Base-by-base conservation (phyloP, 2,113 vertebrate genomes). In the Urocynchramus pylzowi region DNA sequence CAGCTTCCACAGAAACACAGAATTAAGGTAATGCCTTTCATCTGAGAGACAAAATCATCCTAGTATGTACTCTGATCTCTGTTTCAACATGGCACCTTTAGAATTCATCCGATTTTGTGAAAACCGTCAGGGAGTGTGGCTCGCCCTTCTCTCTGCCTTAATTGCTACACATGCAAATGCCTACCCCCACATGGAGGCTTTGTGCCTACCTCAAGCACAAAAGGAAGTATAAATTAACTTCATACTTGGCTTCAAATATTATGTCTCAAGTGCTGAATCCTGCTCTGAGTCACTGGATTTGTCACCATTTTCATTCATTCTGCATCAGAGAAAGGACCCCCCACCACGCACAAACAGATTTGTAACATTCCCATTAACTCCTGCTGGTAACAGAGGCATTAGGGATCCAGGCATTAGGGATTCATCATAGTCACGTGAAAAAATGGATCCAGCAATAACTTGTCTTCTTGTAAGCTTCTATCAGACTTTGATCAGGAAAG, bases 11-110 rank as follows among this genome's bases (percentile, higher is more conserved):
- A 84, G 81, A 88, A 90, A 86, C 31, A 9, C 56, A 49, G 67
- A 95, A 95, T 87, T 68, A 78, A 47, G 44, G 83, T 90, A 92
- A 91, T 84, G 94, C 67, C 64, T 88, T 89, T 94, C 89, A 89
- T 95, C 30, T 0, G 7, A 96, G 88, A 93, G 56, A 85, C 76
- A 88, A 82, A 94, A 94, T 74, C 71, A 96, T 90, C 90, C 74
- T 39, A 52, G 79, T 70, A 74, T 20, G 79, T 83, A 45, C 76
- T 93, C 70, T 6, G 74, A 85, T 85, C 95, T 93, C 83, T 61
- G 59, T 80, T 96, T 96, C 61, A 93, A 57, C 78, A 74, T 3
- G 1, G 82, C 56, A 76, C 22, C 37, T 89, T 92, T 35, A 89
- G 79, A 93, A 93, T 68, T 85, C 91, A 85, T 57, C 49, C 2